Percentiles rank a stretch among this genome's conserved stretches.
Evolutionary conservation across 2,113 vertebrate species (phyloP).

Genomic region (Leiothrix lutea): DNA sequence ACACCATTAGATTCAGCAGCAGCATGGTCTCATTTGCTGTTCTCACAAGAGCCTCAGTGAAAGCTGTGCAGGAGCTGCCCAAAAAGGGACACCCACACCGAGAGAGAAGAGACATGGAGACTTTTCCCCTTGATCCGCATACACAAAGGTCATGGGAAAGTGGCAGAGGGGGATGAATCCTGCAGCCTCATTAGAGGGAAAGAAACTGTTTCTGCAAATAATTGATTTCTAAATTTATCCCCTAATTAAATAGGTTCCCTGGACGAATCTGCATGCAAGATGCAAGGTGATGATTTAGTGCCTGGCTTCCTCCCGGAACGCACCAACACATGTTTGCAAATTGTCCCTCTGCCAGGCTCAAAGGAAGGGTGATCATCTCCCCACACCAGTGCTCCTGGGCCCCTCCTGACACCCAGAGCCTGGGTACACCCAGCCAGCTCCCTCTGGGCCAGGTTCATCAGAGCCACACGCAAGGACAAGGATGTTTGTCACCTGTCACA

Average conservation of each 20-base stretch:
- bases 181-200: slow-evolving; percentile 57
- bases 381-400: background rate
- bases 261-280: slow-evolving; percentile 51
- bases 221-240: slow-evolving; percentile 75
- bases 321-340: slow-evolving; percentile 52
- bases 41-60: background rate
- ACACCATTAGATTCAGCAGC: background rate
- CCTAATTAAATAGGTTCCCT: slow-evolving; percentile 69
- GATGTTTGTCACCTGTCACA: background rate
- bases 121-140: slow-evolving; percentile 4
- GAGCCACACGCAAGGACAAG: fast-evolving
- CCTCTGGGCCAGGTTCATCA: background rate
- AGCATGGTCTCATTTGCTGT: background rate
- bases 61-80: background rate
- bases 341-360: background rate
- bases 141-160: slow-evolving; percentile 21
- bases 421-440: background rate
- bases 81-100: background rate
- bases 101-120: background rate
- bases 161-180: slow-evolving; percentile 23
- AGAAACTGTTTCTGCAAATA: slow-evolving; percentile 67
- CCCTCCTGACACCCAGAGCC: background rate
- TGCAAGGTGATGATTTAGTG: slow-evolving; percentile 65
- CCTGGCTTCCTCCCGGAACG: background rate
- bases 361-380: background rate